Base-by-base conservation (phyloP, 2,888 invertebrate genomes). In the Entomobrya proxima region DNA sequence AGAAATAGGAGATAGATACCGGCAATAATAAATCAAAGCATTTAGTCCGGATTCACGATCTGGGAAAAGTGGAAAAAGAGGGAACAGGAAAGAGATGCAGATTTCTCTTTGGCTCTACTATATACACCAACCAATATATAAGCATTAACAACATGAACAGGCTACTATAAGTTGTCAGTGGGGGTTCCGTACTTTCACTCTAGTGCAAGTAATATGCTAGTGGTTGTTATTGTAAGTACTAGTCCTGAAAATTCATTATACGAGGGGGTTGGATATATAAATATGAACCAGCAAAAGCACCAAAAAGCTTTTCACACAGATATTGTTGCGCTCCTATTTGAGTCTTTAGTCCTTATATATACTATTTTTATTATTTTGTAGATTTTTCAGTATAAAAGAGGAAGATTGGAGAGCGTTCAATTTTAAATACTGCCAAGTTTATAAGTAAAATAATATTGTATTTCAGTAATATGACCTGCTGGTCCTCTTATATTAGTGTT, bases 11-110 rank as follows among this genome's bases (percentile, higher is more conserved):
- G 80, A 80, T 80, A 80, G 80, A 80, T 80, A 80, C 80, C 80
- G 80, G 80, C 80, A 80, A 69, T 72, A 80, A 80, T 80, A 80
- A 80, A 80, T 80, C 80, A 80, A 80, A 80, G 80, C 80, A 80
- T 80, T 80, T 80, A 80, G 80, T 69, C 80, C 80, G 80, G 80
- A 80, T 80, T 80, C 80, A 67, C 80, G 80, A 80, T 69, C 80
- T 80, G 80, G 80, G 80, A 80, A 69, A 69, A 47, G 18, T 80
- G 80, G 80, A 67, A 80, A 69, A 69, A 47, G 18, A 35, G 35
- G 52, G 69, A 35, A 50, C 50, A 69, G 40, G 50, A 52, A 67
- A 50, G 67, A 80, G 80, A 80, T 80, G 80, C 80, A 80, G 80
- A 80, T 80, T 80, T 80, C 44, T 75, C 52, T 74, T 32, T 47